Evolutionary conservation across 2,113 vertebrate genomes (phyloP).

Genomic region (Amia ocellicauda): DNA sequence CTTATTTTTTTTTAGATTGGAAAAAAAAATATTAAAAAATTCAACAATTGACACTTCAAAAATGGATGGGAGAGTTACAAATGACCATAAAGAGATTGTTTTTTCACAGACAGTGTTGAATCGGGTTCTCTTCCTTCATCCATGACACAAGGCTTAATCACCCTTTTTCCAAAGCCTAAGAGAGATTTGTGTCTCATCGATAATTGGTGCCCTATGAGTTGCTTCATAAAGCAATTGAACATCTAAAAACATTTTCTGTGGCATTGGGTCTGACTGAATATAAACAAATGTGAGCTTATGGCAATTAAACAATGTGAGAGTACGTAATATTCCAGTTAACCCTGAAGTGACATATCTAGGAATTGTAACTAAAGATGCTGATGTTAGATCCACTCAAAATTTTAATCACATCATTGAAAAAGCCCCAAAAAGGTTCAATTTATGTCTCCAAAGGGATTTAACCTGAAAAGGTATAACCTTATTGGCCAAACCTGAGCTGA

Average conservation of each 20-base stretch:
- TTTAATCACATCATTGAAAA: background rate
- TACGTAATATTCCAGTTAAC: background rate
- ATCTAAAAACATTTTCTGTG: background rate
- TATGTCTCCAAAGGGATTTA: constrained; percentile 10
- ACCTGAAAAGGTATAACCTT: background rate
- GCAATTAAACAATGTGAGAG: background rate
- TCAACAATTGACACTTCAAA: background rate
- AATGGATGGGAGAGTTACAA: background rate
- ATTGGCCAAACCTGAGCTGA: no score
- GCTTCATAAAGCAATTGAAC: background rate
- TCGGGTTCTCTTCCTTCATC: background rate
- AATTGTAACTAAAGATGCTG: background rate
- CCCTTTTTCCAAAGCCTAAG: background rate
- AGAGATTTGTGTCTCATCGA: no score
- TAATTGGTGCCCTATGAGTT: no score
- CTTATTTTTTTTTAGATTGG: no score
- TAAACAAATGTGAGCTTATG: background rate
- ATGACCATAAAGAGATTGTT: background rate
- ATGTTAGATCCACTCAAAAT: background rate
- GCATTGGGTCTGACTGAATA: background rate
- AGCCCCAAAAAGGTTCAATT: background rate
- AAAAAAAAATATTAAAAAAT: no score
- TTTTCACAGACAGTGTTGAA: background rate
- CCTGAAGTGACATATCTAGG: background rate
- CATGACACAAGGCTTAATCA: background rate